Percentiles rank a stretch among this genome's conserved stretches.
phyloP scores from a whole-genome alignment of 2,888 invertebrate genomes.

The Trachelus iudaicus region DNA sequence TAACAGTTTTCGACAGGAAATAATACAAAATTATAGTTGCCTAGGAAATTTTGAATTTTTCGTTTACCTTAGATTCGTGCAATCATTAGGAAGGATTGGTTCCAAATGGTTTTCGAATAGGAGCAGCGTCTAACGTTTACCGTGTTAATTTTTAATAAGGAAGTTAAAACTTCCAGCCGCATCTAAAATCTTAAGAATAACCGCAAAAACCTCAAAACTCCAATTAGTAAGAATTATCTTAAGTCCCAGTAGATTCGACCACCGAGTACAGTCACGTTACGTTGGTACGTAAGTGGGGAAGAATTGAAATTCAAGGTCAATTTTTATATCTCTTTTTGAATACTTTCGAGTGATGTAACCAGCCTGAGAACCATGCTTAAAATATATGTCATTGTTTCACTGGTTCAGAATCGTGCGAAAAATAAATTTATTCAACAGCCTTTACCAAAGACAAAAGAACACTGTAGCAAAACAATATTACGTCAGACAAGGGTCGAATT shows the following conservation, averaged over 20 bases:
- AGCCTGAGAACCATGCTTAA: not conserved
- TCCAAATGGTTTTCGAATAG: too few relatives aligned
- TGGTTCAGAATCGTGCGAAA: not conserved
- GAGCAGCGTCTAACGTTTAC: too few relatives aligned
- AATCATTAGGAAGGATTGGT: not conserved
- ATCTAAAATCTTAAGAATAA: too few relatives aligned
- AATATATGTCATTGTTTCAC: not conserved
- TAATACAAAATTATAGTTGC: too few relatives aligned
- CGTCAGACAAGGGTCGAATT: not conserved
- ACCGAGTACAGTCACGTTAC: not conserved
- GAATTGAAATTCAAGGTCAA: not conserved
- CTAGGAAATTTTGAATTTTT: not conserved
- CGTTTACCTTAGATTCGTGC: not conserved
- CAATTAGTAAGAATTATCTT: not conserved
- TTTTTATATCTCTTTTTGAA: not conserved
- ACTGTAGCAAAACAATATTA: not conserved
- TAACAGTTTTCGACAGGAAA: too few relatives aligned
- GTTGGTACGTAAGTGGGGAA: not conserved
- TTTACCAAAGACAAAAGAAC: not conserved
- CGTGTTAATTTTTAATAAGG: too few relatives aligned
- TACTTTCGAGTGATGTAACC: not conserved
- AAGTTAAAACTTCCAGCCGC: too few relatives aligned
- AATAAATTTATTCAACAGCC: not conserved
- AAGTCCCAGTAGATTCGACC: not conserved
- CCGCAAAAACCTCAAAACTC: too few relatives aligned